These are phyloP conservation scores for Ostrea denselamellosa DNA, from an alignment of 1,140 invertebrate genomes.

Conservation along the genomic window DNA sequence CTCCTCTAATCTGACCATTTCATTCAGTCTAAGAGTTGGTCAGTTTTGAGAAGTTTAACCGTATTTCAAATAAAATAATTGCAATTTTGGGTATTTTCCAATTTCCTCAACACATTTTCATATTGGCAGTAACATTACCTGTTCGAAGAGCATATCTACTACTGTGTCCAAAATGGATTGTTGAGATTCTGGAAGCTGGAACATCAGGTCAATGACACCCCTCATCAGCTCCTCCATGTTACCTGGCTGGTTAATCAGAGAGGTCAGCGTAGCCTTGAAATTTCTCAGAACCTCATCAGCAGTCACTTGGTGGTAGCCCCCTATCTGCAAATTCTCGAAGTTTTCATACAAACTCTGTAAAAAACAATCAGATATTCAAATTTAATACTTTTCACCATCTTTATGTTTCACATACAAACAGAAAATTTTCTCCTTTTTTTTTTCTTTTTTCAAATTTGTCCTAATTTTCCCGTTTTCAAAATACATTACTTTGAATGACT, in stretches of 20 bases:
- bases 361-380: not conserved
- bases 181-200: slow-evolving; percentile 48
- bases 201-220: slow-evolving; percentile 60
- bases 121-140: slow-evolving; percentile 53
- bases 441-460: not conserved
- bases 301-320: slow-evolving; percentile 24
- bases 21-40: no score
- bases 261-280: slow-evolving; percentile 59
- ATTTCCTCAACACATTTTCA: no score
- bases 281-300: slow-evolving; percentile 46
- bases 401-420: not conserved
- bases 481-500: no score
- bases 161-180: slow-evolving; percentile 52
- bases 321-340: slow-evolving; percentile 51
- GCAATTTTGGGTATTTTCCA: no score
- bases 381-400: not conserved
- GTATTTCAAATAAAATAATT: no score
- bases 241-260: slow-evolving; percentile 64
- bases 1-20: no score
- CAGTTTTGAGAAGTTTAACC: no score
- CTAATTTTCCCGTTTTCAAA: not conserved
- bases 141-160: slow-evolving; percentile 64
- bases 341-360: slow-evolving; percentile 49
- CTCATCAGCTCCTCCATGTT: slow-evolving; percentile 65
- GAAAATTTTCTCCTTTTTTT: not conserved